Percentiles rank a stretch among this genome's conserved stretches.
phyloP scores from a whole-genome alignment of 2,797 vertebrate genomes.

The Jordanella pulchra region DNA sequence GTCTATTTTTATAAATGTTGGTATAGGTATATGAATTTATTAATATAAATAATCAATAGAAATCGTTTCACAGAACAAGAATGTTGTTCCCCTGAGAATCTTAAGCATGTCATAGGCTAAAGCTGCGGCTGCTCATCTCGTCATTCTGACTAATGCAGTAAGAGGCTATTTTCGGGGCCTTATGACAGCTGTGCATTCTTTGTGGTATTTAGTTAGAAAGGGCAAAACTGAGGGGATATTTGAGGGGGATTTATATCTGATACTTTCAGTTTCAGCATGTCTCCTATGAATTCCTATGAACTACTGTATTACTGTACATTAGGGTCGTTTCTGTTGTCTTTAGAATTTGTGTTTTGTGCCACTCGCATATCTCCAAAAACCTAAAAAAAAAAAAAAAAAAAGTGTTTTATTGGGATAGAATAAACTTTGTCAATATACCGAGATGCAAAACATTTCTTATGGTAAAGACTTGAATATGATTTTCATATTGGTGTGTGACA shows the following conservation, averaged over 20 bases:
- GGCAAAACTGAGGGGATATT: conserved; percentile 6
- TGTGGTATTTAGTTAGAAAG: conserved; percentile 8
- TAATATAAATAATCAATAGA: no score
- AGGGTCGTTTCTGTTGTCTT: not conserved
- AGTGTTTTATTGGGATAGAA: no score
- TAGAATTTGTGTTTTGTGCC: not conserved
- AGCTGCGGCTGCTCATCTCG: not conserved
- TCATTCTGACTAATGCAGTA: not conserved
- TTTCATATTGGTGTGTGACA: no score
- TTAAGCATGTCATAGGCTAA: not conserved
- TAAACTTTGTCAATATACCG: no score
- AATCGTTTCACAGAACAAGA: not conserved
- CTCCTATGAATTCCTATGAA: not conserved
- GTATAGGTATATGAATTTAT: no score
- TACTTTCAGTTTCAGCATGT: not conserved
- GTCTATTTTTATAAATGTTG: no score
- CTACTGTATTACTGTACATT: not conserved
- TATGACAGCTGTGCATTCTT: conserved; percentile 43
- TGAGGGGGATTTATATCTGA: conserved; percentile 6
- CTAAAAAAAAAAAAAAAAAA: not conserved
- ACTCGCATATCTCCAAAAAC: not conserved
- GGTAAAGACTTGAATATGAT: no score
- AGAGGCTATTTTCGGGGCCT: conserved; percentile 54
- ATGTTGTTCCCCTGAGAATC: not conserved
- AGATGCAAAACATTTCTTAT: no score